Percentiles rank a stretch among this genome's conserved stretches.
Conservation (phyloP, 1,140 invertebrate species). For the Galendromus occidentalis region DNA sequence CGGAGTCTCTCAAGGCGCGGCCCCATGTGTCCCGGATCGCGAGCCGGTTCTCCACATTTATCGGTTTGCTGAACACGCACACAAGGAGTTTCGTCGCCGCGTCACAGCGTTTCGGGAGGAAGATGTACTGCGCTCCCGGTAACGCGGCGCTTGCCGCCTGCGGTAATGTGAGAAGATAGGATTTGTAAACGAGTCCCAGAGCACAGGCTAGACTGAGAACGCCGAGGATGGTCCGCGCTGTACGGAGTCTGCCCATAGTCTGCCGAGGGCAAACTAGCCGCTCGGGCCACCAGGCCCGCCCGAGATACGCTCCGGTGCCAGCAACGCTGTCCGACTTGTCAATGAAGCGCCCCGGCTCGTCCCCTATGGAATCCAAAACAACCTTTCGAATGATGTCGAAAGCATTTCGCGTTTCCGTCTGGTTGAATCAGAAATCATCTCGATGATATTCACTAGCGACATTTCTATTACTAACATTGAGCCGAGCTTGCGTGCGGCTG, state of each 20-base stretch:
- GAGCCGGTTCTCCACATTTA: conserved; percentile 39
- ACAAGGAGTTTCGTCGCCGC: not conserved
- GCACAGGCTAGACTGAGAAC: not conserved
- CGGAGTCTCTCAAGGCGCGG: not conserved
- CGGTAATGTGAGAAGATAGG: not conserved
- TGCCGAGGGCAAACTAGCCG: not conserved
- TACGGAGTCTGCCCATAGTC: conserved; percentile 1
- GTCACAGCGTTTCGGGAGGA: not conserved
- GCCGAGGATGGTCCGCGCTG: not conserved
- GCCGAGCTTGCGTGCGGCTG: no score
- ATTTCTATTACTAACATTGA: no score
- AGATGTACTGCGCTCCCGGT: not conserved
- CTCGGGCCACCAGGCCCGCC: not conserved
- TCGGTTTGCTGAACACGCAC: not conserved
- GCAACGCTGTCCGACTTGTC: not conserved
- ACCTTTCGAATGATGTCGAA: not conserved
- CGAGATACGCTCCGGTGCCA: not conserved
- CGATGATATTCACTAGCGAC: not conserved
- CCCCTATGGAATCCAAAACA: not conserved
- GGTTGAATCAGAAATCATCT: not conserved
- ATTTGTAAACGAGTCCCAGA: not conserved
- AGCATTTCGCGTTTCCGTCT: not conserved
- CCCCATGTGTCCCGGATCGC: conserved; percentile 66
- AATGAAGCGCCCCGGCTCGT: not conserved
- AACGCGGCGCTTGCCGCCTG: not conserved